phyloP scores from a whole-genome alignment of 2,797 vertebrate genomes.

The Lophius americanus region DNA sequence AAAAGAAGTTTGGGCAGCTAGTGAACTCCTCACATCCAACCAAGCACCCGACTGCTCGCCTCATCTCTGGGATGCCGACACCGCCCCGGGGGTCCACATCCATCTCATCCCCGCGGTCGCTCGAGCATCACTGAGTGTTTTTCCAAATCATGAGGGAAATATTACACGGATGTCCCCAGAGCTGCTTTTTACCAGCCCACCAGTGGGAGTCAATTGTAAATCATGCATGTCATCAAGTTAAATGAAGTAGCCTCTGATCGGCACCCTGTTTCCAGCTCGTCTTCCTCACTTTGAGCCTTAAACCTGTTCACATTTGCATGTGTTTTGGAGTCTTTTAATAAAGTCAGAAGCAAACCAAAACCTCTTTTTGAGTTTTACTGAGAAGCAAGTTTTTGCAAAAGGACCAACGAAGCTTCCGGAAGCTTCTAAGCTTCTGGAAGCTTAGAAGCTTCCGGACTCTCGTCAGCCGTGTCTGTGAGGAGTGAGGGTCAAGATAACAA shows the following conservation, averaged over 20 bases:
- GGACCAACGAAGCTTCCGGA: no score
- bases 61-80: slow-evolving; percentile 32
- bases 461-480: no score
- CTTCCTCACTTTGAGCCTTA: neutral
- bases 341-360: no score
- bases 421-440: no score
- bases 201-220: slow-evolving; percentile 25
- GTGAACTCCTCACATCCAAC: slow-evolving; percentile 37
- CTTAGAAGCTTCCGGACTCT: no score
- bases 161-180: slow-evolving; percentile 28
- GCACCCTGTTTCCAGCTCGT: neutral
- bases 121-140: slow-evolving; percentile 64
- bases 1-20: slow-evolving; percentile 17
- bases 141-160: slow-evolving; percentile 32
- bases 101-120: slow-evolving; percentile 63
- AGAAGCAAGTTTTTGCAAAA: no score
- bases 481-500: no score
- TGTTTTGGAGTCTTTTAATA: no score
- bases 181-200: slow-evolving; percentile 19
- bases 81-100: slow-evolving; percentile 58
- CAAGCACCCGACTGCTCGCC: slow-evolving; percentile 7
- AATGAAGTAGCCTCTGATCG: neutral
- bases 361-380: no score
- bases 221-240: slow-evolving; percentile 36
- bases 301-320: neutral